Base-by-base conservation (phyloP, 2,797 vertebrate genomes). In the Fratercula arctica region DNA sequence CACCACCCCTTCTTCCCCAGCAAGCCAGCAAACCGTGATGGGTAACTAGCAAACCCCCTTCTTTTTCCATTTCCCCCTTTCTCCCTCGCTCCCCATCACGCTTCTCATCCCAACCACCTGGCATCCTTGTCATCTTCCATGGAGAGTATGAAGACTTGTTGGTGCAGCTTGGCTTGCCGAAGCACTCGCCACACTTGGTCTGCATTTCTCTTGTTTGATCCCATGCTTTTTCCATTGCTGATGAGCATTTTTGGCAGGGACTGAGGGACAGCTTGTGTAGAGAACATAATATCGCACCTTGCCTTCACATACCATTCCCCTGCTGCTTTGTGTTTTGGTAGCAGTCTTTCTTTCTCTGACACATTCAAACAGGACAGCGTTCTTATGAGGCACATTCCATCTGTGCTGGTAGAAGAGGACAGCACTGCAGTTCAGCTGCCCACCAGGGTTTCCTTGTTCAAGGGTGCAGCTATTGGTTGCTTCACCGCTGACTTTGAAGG, bases 331-430 rank as follows among this genome's bases (percentile, higher is more conserved):
- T 37, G 37, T 69, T 61, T 48, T 50, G 17, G 56, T 35, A 17
- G 37, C 1, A 0, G 13, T 57, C 61, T 78, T 37, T 39, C 68
- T 80, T 73, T 39, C 63, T 39, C 18, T 60, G 45, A 9, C 10
- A 3, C 45, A 0, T 24, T 79, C 29, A 28, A 57, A 26, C 2
- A 10, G 0, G 0, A 6, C 26, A 8, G 35, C 0, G 0, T 48
- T 43, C 31, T 46, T 31, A 3, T 9, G 59, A 25, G 18, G 10
- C 20, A 19, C 20, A 33, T 57, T 10, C 31, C 4, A 0, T 4
- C 29, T 26, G 46, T 57, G 23, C 77, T 86, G 87, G 43, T 25
- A 31, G 25, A 46, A 20, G 39, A 41, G 35, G 13, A 48, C 20
- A 16, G 43, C 31, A 4, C 37, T 56, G 41, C 13, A 23, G 14